These are phyloP conservation scores for Psephotus haematonotus DNA, from an alignment of 2,113 vertebrate genomes.

Conservation along the genomic window DNA sequence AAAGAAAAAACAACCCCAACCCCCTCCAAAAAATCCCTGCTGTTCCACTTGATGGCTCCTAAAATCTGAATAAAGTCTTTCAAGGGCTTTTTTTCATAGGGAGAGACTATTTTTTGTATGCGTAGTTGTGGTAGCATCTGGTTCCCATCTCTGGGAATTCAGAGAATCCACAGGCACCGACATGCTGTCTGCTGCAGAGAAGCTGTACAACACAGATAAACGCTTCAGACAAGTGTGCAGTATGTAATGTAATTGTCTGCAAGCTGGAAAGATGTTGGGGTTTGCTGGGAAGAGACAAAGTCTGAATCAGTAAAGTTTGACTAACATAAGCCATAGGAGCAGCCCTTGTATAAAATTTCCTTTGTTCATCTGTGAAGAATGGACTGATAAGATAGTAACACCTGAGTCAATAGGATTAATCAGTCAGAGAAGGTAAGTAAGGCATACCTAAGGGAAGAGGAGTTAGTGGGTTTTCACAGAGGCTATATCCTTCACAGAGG, in stretches of 20 bases:
- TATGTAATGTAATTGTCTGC: conserved; percentile 7
- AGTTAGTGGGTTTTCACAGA: background rate
- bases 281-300: background rate
- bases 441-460: background rate
- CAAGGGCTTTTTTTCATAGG: conserved; percentile 57
- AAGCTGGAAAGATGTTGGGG: background rate
- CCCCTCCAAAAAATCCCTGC: background rate
- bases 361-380: conserved; percentile 37
- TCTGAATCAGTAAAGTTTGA: background rate
- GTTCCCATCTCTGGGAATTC: conserved; percentile 64
- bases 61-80: conserved; percentile 63
- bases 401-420: conserved; percentile 30
- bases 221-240: conserved; percentile 3
- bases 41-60: conserved; percentile 65
- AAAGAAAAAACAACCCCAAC: background rate
- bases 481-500: background rate
- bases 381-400: background rate
- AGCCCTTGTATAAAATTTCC: background rate
- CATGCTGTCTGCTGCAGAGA: background rate
- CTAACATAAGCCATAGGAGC: background rate
- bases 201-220: conserved; percentile 6
- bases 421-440: background rate
- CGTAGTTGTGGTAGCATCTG: conserved; percentile 68
- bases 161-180: conserved; percentile 24
- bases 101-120: conserved; percentile 38